phyloP scores from a whole-genome alignment of 2,113 vertebrate genomes.

The Empidonax alnorum region DNA sequence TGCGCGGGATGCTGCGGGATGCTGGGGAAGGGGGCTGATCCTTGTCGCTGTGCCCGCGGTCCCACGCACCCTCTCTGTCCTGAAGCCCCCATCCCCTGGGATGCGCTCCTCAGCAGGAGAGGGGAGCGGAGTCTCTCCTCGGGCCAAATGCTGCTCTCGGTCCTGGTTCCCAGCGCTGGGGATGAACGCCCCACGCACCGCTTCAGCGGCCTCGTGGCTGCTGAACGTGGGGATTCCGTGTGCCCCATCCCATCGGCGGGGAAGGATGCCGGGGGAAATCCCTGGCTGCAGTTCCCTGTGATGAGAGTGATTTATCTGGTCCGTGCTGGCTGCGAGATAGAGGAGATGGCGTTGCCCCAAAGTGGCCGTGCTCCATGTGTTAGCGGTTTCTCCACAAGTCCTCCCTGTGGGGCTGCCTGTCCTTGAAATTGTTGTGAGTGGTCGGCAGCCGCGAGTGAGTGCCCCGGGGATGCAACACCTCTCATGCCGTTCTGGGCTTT shows the following conservation, averaged over 20 bases:
- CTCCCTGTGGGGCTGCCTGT: neutral
- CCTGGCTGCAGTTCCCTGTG: neutral
- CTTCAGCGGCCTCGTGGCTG: neutral
- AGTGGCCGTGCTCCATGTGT: neutral
- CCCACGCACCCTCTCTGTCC: neutral
- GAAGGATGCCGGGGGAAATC: neutral
- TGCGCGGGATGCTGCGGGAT: neutral
- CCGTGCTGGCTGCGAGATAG: neutral
- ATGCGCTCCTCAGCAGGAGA: neutral
- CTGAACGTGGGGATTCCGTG: neutral
- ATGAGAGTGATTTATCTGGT: neutral
- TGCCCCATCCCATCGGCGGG: neutral
- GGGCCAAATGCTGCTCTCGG: rapidly evolving
- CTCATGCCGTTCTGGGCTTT: neutral
- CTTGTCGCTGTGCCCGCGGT: neutral
- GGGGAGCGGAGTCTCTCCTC: neutral
- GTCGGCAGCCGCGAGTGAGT: neutral
- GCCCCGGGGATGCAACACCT: neutral
- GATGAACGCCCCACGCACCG: too few relatives aligned
- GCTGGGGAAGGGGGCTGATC: neutral
- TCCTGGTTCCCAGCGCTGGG: neutral
- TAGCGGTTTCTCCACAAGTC: neutral
- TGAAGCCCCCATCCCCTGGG: neutral
- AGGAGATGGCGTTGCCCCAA: neutral
- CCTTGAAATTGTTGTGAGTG: rapidly evolving